Percentiles rank a stretch among this genome's conserved stretches.
Evolutionary conservation across 2,797 vertebrate genomes (phyloP).

Genomic region (Denticeps clupeoides): DNA sequence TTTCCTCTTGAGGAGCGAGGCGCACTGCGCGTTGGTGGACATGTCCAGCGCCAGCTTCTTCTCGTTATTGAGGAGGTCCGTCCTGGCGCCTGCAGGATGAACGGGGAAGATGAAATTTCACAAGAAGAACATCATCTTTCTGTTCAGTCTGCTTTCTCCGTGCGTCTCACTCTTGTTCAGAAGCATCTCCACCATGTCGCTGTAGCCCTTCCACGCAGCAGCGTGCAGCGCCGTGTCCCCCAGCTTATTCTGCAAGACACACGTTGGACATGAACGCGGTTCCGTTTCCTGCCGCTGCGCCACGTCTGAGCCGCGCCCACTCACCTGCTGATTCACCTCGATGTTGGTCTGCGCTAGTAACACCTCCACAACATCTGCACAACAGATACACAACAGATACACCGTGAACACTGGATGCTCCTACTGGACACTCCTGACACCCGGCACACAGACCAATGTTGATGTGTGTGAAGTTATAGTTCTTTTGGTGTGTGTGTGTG

Average conservation of each 20-base stretch:
- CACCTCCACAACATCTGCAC: constrained; percentile 84
- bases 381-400: constrained; percentile 24
- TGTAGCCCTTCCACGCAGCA: constrained; percentile 95
- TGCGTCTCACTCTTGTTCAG: constrained; percentile 71
- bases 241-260: constrained; percentile 80
- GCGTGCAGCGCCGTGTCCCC: constrained; percentile 93
- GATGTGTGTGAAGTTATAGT: no score
- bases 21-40: constrained; percentile 85
- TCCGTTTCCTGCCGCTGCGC: no score
- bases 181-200: constrained; percentile 91
- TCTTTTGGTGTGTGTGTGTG: no score
- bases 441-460: not conserved
- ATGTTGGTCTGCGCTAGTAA: constrained; percentile 75
- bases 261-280: not conserved
- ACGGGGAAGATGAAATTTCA: not conserved
- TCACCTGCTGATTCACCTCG: constrained; percentile 95
- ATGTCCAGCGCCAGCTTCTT: constrained; percentile 91
- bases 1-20: constrained; percentile 53
- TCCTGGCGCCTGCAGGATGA: constrained; percentile 66
- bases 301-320: not conserved
- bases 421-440: not conserved
- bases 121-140: not conserved
- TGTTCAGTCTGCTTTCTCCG: no score
- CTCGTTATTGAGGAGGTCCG: constrained; percentile 68
- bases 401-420: constrained; percentile 3